Evolutionary conservation across 1,140 invertebrate genomes (phyloP).

Genomic region (Bombus impatiens): DNA sequence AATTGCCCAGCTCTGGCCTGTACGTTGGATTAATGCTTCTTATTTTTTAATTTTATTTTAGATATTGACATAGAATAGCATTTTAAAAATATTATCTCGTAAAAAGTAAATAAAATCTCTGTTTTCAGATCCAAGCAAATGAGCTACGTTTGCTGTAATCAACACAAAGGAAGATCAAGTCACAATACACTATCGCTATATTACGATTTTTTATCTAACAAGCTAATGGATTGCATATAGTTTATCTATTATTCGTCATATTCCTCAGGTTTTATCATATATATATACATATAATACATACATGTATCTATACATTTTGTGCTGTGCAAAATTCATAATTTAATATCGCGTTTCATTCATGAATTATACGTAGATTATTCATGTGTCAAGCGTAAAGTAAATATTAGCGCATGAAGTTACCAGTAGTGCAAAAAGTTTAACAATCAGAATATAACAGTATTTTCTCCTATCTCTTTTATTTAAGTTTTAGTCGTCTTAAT

Average conservation of each 20-base stretch:
- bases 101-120: background rate
- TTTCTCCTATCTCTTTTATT: background rate
- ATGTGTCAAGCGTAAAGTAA: background rate
- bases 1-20: too few relatives aligned
- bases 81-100: background rate
- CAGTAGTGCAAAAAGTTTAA: slow-evolving; percentile 6
- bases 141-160: slow-evolving; percentile 68
- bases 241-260: slow-evolving; percentile 50
- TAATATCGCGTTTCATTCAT: slow-evolving; percentile 19
- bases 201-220: slow-evolving; percentile 51
- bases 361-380: slow-evolving; percentile 16
- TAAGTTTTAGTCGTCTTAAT: background rate
- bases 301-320: slow-evolving; percentile 14
- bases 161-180: slow-evolving; percentile 12
- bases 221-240: slow-evolving; percentile 41
- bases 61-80: too few relatives aligned
- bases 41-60: too few relatives aligned
- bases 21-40: too few relatives aligned
- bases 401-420: slow-evolving; percentile 19
- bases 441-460: slow-evolving; percentile 34
- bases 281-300: slow-evolving; percentile 31
- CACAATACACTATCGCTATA: slow-evolving; percentile 50
- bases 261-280: slow-evolving; percentile 52
- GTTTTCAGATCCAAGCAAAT: slow-evolving; percentile 63
- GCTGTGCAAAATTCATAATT: slow-evolving; percentile 19